phyloP scores from a whole-genome alignment of 1,140 invertebrate species.

The Linepithema humile region DNA sequence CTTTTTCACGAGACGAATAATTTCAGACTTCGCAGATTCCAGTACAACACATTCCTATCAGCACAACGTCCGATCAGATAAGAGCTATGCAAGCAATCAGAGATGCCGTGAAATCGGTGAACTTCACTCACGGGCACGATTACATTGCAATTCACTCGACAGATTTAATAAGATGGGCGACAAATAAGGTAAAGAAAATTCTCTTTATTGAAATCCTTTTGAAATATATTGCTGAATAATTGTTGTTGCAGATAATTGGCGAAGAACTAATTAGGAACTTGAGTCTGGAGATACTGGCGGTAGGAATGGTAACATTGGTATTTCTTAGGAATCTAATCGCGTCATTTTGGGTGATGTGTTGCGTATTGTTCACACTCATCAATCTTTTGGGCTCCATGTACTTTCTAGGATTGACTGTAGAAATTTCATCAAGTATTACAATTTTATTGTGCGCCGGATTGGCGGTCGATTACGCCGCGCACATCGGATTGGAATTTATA shows the following conservation, averaged over 20 bases:
- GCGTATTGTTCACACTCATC: constrained; percentile 85
- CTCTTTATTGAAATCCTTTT: background rate
- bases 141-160: constrained; percentile 77
- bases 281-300: constrained; percentile 83
- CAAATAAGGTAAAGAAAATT: constrained; percentile 75
- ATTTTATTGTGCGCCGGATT: constrained; percentile 83
- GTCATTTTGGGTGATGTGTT: constrained; percentile 84
- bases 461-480: constrained; percentile 86
- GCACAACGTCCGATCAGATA: constrained; percentile 77
- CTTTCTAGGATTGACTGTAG: constrained; percentile 85
- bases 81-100: constrained; percentile 78
- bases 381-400: constrained; percentile 86
- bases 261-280: constrained; percentile 86
- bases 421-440: constrained; percentile 86
- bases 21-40: constrained; percentile 79
- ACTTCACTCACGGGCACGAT: constrained; percentile 74
- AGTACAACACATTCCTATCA: constrained; percentile 80
- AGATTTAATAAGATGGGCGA: constrained; percentile 80
- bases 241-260: constrained; percentile 83
- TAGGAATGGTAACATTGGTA: constrained; percentile 85
- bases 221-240: background rate
- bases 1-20: background rate
- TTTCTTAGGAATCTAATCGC: constrained; percentile 85
- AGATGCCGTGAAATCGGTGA: constrained; percentile 72
- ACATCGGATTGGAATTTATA: constrained; percentile 86